Conservation (phyloP, 2,797 vertebrate species). For the Parauchenoglanis punctatus region DNA sequence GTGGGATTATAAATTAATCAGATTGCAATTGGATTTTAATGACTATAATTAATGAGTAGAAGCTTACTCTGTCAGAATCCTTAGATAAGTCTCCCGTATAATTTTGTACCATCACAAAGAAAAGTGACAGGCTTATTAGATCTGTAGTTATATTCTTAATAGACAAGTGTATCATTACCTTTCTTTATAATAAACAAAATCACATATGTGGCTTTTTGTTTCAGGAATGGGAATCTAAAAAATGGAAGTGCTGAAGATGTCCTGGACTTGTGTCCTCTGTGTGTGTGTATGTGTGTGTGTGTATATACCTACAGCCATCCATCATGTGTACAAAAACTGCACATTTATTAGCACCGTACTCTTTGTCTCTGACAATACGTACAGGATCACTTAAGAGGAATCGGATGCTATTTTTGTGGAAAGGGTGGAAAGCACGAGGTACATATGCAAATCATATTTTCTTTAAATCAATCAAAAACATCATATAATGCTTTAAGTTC, state of each 20-base stretch:
- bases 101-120: neutral
- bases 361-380: neutral
- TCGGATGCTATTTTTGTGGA: too few relatives aligned
- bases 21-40: constrained; percentile 22
- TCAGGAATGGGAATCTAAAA: constrained; percentile 98
- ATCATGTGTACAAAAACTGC: neutral
- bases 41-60: constrained; percentile 6
- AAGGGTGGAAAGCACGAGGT: neutral
- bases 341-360: neutral
- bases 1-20: constrained; percentile 7
- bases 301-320: neutral
- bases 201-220: constrained; percentile 57
- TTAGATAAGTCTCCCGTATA: neutral
- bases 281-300: neutral
- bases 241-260: constrained; percentile 53
- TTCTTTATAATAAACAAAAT: neutral
- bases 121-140: neutral
- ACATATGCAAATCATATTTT: neutral
- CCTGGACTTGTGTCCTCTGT: neutral
- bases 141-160: neutral
- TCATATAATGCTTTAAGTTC: neutral
- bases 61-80: constrained; percentile 3
- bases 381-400: neutral
- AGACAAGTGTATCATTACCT: neutral
- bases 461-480: neutral